Conservation (phyloP, 2,797 vertebrate genomes). For the Caiman crocodilus region DNA sequence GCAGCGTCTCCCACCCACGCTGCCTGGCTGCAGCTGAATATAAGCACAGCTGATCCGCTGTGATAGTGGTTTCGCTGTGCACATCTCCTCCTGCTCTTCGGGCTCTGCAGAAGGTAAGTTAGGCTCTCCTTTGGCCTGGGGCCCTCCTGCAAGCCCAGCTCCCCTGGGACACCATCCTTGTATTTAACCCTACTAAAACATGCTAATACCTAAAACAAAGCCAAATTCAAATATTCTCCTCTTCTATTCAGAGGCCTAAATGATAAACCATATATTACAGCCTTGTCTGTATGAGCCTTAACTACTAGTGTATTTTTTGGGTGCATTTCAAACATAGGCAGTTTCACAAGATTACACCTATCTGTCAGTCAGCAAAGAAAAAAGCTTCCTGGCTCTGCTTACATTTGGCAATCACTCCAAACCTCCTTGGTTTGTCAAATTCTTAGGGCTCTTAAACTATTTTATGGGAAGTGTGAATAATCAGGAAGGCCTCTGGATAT, state of each 20-base stretch:
- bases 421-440: constrained; percentile 5
- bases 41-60: too few species aligned
- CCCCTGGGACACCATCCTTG: too few species aligned
- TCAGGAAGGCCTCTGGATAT: constrained; percentile 35
- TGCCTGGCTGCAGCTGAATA: too few species aligned
- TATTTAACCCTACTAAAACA: too few species aligned
- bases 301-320: background rate
- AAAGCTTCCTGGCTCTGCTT: constrained; percentile 28
- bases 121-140: too few species aligned
- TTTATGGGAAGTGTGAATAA: constrained; percentile 39
- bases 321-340: background rate
- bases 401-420: constrained; percentile 3
- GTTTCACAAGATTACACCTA: background rate
- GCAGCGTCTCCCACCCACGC: too few species aligned
- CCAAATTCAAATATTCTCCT: background rate
- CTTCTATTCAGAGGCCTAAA: background rate
- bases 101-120: too few species aligned
- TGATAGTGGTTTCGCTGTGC: too few species aligned
- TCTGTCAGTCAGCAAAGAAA: background rate
- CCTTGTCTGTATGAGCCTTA: background rate
- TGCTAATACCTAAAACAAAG: too few species aligned
- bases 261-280: background rate
- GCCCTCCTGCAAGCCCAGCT: too few species aligned
- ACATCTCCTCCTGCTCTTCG: too few species aligned
- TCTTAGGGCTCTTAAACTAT: constrained; percentile 24